Base-by-base conservation (phyloP, 2,113 vertebrate genomes). In the Boulengeromyrus knoepffleri region DNA sequence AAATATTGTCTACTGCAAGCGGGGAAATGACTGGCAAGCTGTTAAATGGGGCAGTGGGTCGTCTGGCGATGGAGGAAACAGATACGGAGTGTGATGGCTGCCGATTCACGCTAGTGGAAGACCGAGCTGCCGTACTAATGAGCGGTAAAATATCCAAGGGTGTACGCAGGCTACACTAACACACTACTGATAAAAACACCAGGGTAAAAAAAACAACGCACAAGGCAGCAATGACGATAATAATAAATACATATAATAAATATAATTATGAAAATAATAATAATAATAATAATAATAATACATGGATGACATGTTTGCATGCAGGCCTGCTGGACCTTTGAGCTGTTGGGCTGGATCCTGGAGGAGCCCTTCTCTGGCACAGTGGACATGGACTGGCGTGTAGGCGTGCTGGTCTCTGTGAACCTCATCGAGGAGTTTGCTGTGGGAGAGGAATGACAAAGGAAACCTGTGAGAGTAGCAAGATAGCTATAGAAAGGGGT, bases 361-460 rank as follows among this genome's bases (percentile, higher is more conserved):
- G 95, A 93, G 2, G 95, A 89, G 0, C 94, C 92, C 93, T 96
- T 97, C 77, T 97, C 97, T 0, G 95, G 91, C 0, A 89, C 94
- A 0, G 94, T 80, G 0, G 94, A 92, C n/a, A 92, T 94, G 0
- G 96, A 90, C 0, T 96, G 95, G 91, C 95, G 94, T 5, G 97
- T 97, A 1, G 97, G 96, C 0, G 97, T 97, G 95, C 97, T 96
- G 92, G 95, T 93, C 77, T 97, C 97, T 0, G 97, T 95, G 94
- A 93, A 96, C 1, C 92, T 89, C 45, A 93, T 91, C 2, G 96
- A 95, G 0, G 96, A 96, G 0, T 95, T 95, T 12, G 94, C 98
- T 97, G 95, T 39, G 94, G 92, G 58, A 91, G 90, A 90, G 27
- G 85, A 93, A 45, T 90, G 45, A 89, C 39, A 0, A 42, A 83